Percentiles rank a stretch among this genome's conserved stretches.
Evolutionary conservation across 2,797 vertebrate genomes (phyloP).

Genomic region (Etheostoma nigrum): DNA sequence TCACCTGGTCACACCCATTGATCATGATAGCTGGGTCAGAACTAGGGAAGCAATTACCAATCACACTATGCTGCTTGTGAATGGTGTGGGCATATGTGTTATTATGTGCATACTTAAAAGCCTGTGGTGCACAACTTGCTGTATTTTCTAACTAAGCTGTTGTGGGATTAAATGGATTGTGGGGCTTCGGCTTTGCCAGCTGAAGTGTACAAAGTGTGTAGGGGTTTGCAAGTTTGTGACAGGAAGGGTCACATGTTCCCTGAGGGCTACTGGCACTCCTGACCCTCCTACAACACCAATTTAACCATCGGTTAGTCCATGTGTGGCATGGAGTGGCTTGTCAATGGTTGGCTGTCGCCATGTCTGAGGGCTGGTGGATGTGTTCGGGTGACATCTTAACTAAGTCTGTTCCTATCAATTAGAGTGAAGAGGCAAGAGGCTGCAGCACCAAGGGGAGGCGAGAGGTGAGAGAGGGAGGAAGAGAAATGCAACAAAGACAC

Average conservation of each 20-base stretch:
- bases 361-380: conserved; percentile 63
- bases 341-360: conserved; percentile 67
- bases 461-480: conserved; percentile 59
- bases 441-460: conserved; percentile 45
- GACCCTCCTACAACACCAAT: conserved; percentile 81
- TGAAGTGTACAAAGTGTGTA: conserved; percentile 40
- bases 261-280: conserved; percentile 54
- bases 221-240: conserved; percentile 65
- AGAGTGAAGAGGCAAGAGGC: conserved; percentile 63
- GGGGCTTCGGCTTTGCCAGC: conserved; percentile 31
- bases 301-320: conserved; percentile 71
- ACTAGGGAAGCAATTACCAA: conserved; percentile 73
- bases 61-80: conserved; percentile 35
- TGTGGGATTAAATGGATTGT: conserved; percentile 56
- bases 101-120: conserved; percentile 62
- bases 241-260: conserved; percentile 74
- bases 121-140: conserved; percentile 34
- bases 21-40: conserved; percentile 72
- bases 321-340: conserved; percentile 53
- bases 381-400: conserved; percentile 85
- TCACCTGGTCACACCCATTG: conserved; percentile 75
- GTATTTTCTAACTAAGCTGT: conserved; percentile 65
- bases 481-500: conserved; percentile 18
- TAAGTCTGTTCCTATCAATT: conserved; percentile 85
- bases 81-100: conserved; percentile 36